These are phyloP conservation scores for Phyllotis vaccarum DNA, from an alignment of 2,797 vertebrate species.

Conservation along the genomic window DNA sequence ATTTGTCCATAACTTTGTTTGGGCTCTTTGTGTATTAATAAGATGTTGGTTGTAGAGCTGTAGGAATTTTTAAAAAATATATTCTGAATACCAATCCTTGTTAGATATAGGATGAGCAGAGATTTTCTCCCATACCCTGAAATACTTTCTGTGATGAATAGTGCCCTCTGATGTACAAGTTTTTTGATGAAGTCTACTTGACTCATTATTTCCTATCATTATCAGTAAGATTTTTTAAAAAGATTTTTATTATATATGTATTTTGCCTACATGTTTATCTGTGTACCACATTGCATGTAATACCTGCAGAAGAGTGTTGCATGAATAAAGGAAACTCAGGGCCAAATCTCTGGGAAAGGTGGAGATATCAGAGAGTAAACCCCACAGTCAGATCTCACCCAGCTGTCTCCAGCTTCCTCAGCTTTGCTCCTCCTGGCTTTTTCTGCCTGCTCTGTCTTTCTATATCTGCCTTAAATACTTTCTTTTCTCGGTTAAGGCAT, in stretches of 20 bases:
- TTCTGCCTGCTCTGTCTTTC: too few relatives aligned
- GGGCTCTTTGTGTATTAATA: not conserved
- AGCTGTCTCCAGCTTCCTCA: too few relatives aligned
- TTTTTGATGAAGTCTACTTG: not conserved
- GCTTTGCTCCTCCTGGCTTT: too few relatives aligned
- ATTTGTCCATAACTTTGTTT: not conserved
- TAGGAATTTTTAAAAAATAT: not conserved
- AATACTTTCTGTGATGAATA: not conserved
- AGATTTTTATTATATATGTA: not conserved
- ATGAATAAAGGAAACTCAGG: too few relatives aligned
- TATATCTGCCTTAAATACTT: too few relatives aligned
- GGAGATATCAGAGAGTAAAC: too few relatives aligned
- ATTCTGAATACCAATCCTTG: not conserved
- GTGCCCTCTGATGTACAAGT: not conserved
- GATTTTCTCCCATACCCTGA: not conserved
- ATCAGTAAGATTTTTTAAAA: not conserved
- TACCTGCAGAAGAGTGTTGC: not conserved
- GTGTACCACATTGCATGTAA: not conserved
- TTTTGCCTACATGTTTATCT: not conserved
- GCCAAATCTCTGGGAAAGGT: too few relatives aligned
- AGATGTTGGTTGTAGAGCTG: not conserved
- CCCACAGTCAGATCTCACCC: too few relatives aligned
- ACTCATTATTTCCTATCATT: not conserved
- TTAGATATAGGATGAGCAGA: not conserved
- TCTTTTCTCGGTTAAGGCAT: too few relatives aligned